A percentile compares a stretch with the other conserved stretches of the same genome.
phyloP scores from a whole-genome alignment of 2,113 vertebrate species.

The Paracanthobrama guichenoti region DNA sequence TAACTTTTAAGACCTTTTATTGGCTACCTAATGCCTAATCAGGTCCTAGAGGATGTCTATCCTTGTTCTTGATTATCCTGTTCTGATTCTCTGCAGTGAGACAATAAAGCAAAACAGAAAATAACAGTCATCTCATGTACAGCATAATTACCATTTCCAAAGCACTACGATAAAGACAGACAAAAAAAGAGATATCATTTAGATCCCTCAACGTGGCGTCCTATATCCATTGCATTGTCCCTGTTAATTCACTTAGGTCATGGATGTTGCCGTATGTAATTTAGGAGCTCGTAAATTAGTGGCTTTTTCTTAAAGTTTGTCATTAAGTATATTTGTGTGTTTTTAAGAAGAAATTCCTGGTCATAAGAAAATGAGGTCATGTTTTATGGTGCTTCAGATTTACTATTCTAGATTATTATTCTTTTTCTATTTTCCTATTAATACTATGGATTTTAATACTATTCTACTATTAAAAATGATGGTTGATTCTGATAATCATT shows the following conservation, averaged over 20 bases:
- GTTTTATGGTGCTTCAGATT: neutral
- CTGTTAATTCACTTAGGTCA: neutral
- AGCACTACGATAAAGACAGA: neutral
- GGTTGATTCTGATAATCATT: neutral
- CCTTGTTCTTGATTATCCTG: neutral
- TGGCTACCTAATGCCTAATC: neutral
- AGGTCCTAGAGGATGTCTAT: slow-evolving; percentile 7
- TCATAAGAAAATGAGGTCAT: neutral
- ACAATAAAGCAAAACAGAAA: neutral
- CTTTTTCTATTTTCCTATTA: neutral
- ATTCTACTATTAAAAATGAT: neutral
- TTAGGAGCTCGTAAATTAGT: neutral
- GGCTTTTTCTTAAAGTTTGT: neutral
- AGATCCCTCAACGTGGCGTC: neutral
- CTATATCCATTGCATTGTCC: neutral
- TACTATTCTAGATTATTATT: neutral
- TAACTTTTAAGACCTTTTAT: slow-evolving; percentile 9
- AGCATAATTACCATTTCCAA: neutral
- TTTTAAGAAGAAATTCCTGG: neutral
- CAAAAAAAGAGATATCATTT: neutral
- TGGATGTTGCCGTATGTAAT: neutral
- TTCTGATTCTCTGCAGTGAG: neutral
- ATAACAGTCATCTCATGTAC: slow-evolving; percentile 1
- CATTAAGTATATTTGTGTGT: neutral
- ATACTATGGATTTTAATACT: neutral